These are phyloP conservation scores for Littorina saxatilis DNA, from an alignment of 1,140 invertebrate species.

Conservation along the genomic window DNA sequence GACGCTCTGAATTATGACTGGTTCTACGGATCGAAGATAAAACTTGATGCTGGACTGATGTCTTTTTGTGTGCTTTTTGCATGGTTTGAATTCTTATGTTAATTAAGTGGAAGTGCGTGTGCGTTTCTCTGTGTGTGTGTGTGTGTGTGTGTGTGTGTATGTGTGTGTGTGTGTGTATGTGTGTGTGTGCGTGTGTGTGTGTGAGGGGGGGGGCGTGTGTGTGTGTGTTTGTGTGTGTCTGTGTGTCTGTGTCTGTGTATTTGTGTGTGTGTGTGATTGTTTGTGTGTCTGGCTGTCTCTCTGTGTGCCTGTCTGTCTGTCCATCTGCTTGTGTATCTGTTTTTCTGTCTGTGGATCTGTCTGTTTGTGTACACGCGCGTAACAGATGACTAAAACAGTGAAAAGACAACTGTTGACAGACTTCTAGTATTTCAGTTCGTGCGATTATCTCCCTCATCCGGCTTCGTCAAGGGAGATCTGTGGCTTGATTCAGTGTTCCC, in stretches of 20 bases:
- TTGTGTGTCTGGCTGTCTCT: background rate
- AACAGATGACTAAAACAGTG: too few species aligned
- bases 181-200: background rate
- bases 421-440: background rate
- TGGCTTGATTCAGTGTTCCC: too few species aligned
- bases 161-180: background rate
- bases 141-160: slow-evolving; percentile 9
- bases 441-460: background rate
- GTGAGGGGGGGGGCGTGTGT: background rate
- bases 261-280: background rate
- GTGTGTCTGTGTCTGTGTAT: slow-evolving; percentile 6
- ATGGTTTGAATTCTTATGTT: too few species aligned
- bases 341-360: background rate
- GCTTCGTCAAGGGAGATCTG: background rate
- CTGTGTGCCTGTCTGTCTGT: background rate
- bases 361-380: background rate
- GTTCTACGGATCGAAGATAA: too few species aligned
- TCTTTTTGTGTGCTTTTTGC: too few species aligned
- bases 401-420: too few species aligned
- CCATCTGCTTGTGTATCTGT: background rate
- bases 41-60: too few species aligned
- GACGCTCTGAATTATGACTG: too few species aligned
- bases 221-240: background rate
- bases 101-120: background rate
- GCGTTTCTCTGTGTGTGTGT: slow-evolving; percentile 2